phyloP scores from a whole-genome alignment of 1,140 invertebrate species.

The Maniola jurtina region DNA sequence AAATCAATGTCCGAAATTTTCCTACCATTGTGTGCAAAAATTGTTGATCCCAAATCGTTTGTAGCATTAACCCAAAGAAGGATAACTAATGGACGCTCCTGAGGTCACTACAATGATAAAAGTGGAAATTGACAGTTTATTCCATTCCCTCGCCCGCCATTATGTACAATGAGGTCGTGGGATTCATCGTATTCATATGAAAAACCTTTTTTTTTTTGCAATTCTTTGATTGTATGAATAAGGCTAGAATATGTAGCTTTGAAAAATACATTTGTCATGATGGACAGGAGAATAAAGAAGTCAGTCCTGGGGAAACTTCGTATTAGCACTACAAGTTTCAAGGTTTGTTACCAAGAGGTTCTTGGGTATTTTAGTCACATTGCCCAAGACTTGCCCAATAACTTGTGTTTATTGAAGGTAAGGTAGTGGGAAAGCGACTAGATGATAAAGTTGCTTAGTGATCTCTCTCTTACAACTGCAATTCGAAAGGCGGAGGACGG shows the following conservation, averaged over 20 bases:
- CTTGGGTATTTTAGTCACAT: too few relatives aligned
- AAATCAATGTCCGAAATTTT: conserved; percentile 14
- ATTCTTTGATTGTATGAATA: background rate
- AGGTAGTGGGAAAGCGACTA: too few relatives aligned
- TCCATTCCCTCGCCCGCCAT: background rate
- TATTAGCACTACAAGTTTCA: background rate
- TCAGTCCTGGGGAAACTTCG: too few relatives aligned
- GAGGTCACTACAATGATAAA: conserved; percentile 8
- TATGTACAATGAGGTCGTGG: conserved; percentile 4
- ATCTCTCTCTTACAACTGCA: too few relatives aligned
- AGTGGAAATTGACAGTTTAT: conserved; percentile 12
- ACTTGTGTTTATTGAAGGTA: too few relatives aligned
- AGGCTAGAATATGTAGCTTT: background rate
- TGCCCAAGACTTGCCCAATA: too few relatives aligned
- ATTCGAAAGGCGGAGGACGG: too few relatives aligned
- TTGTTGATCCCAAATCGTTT: conserved; percentile 14
- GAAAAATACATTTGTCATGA: too few relatives aligned
- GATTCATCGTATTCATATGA: background rate
- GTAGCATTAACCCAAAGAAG: conserved; percentile 9
- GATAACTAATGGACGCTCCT: conserved; percentile 12
- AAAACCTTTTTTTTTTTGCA: background rate
- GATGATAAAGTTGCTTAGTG: too few relatives aligned
- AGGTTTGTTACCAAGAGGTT: too few relatives aligned
- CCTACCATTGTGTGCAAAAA: conserved; percentile 10
- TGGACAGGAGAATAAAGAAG: too few relatives aligned